Base-by-base conservation (phyloP, 2,888 invertebrate genomes). In the Suillia variegata region DNA sequence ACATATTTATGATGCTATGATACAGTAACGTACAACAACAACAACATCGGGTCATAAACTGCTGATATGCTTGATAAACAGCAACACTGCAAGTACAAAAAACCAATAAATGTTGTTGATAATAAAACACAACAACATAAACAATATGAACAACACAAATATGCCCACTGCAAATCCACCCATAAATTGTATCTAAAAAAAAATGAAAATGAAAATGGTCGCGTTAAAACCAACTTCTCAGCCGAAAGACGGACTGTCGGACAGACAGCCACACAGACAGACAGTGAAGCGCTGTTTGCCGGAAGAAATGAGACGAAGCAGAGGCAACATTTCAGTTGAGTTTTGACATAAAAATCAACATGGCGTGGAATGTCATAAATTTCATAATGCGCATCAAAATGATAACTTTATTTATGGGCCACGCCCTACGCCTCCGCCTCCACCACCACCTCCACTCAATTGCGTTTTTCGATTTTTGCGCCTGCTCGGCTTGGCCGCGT, bases 161-260 rank as follows among this genome's bases (percentile, higher is more conserved):
- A 17, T 8, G 4, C 38, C 6, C 38, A 38, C 38, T 13, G 38
- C 45, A 17, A 45, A 45, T 45, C 18, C 18, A 6, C 18, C 4
- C 45, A 45, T 45, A 45, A 45, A 45, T 45, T 45, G 5, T 17
- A 18, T 45, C 18, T 13, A 17, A 6, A 20, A 18, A 45, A 38
- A 38, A 8, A 13, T 38, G n/a, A 38, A 4, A 8, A 38, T 31
- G 31, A 31, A 6, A n/a, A n/a, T n/a, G n/a, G n/a, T 8, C 38
- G 38, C 38, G 38, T 38, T 38, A n/a, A 38, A 8, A 38, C 15
- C 67, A 73, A 73, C 74, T n/a, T n/a, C n/a, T n/a, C n/a, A n/a
- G n/a, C n/a, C n/a, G n/a, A n/a, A n/a, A n/a, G n/a, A n/a, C n/a
- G n/a, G n/a, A n/a, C n/a, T n/a, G n/a, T n/a, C n/a, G n/a, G n/a